These are phyloP conservation scores for Kradibia gibbosae DNA, from an alignment of 1,140 invertebrate species.

Conservation along the genomic window DNA sequence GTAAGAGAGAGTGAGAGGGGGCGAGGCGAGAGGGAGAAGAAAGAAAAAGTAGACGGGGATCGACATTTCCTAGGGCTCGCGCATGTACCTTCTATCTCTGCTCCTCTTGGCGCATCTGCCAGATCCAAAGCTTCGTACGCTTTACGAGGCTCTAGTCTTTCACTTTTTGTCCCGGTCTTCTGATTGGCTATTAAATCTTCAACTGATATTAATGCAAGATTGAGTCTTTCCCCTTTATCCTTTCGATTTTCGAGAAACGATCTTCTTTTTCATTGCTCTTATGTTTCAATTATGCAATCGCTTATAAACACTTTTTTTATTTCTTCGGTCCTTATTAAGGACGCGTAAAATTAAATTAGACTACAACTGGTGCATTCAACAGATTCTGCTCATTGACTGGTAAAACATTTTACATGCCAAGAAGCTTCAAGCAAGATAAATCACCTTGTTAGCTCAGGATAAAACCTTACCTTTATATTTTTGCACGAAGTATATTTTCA, in stretches of 20 bases:
- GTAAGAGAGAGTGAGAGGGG: no score
- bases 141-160: slow-evolving; percentile 65
- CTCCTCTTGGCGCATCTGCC: background rate
- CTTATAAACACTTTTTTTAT: background rate
- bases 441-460: background rate
- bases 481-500: background rate
- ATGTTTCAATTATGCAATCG: slow-evolving; percentile 39
- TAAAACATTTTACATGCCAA: background rate
- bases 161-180: slow-evolving; percentile 65
- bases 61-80: slow-evolving; percentile 22
- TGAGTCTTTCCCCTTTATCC: slow-evolving; percentile 63
- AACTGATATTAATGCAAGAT: slow-evolving; percentile 63
- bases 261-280: slow-evolving; percentile 1
- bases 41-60: no score
- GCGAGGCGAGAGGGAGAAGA: no score
- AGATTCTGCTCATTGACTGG: background rate
- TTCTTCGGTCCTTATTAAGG: background rate
- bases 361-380: background rate
- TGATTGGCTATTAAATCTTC: slow-evolving; percentile 72
- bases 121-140: slow-evolving; percentile 39
- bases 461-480: background rate
- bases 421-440: background rate
- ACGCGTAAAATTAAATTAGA: slow-evolving; percentile 13
- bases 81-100: background rate
- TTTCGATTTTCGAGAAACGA: slow-evolving; percentile 13